These are phyloP conservation scores for Drosophila rubida DNA, from an alignment of 2,888 invertebrate genomes.

Conservation along the genomic window DNA sequence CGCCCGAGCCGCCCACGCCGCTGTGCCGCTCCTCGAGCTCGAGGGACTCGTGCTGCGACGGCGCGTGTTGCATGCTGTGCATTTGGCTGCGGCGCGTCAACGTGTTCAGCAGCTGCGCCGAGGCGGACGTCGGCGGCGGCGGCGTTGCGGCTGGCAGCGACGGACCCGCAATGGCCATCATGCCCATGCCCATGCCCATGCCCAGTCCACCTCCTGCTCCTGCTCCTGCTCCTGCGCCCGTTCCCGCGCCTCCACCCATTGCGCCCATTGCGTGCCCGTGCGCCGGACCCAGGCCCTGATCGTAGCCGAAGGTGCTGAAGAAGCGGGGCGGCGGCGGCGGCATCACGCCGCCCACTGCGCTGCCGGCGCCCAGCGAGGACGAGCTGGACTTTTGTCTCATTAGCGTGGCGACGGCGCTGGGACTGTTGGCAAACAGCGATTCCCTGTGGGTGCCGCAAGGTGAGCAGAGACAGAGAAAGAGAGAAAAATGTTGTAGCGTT, in stretches of 20 bases:
- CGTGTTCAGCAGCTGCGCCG: constrained; percentile 51
- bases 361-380: constrained; percentile 75
- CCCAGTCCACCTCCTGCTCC: constrained; percentile 4
- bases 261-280: background rate
- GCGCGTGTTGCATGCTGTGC: constrained; percentile 55
- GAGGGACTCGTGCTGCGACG: constrained; percentile 72
- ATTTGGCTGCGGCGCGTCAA: constrained; percentile 73
- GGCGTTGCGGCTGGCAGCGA: constrained; percentile 50
- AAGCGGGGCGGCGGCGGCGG: constrained; percentile 78
- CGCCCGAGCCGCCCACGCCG: constrained; percentile 21
- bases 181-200: constrained; percentile 21
- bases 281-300: constrained; percentile 60
- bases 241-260: background rate
- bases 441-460: constrained; percentile 72
- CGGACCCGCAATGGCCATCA: constrained; percentile 60
- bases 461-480: constrained; percentile 19
- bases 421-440: constrained; percentile 81
- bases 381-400: constrained; percentile 83
- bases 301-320: constrained; percentile 85
- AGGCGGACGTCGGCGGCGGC: constrained; percentile 41
- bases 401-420: constrained; percentile 68
- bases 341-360: constrained; percentile 54
- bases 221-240: background rate
- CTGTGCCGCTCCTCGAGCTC: constrained; percentile 83
- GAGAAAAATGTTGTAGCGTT: constrained; percentile 36